Conservation (phyloP, 2,888 invertebrate genomes). For the Flexamia atlantica region DNA sequence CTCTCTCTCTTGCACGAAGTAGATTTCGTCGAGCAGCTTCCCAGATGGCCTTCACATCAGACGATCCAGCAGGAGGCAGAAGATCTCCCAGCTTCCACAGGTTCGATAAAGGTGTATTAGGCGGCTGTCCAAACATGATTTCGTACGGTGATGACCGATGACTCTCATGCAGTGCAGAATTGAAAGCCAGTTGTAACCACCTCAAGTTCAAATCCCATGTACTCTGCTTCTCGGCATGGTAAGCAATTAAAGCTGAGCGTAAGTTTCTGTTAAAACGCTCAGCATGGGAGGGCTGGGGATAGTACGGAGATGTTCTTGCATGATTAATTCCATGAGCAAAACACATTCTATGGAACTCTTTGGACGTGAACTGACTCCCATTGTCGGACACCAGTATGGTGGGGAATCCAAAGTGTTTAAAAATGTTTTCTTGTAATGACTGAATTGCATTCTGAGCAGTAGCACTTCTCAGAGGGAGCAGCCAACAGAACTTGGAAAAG, state of each 20-base stretch:
- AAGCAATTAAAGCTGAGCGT: slow-evolving; percentile 31
- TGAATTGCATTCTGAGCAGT: neutral
- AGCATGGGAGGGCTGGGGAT: slow-evolving; percentile 30
- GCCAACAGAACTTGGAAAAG: neutral
- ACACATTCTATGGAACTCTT: slow-evolving; percentile 27
- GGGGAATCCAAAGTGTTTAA: slow-evolving; percentile 45
- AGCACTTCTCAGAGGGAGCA: neutral
- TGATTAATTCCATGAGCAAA: slow-evolving; percentile 23
- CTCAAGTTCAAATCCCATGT: neutral
- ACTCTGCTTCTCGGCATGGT: slow-evolving; percentile 13
- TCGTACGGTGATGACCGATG: neutral
- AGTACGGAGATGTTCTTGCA: neutral
- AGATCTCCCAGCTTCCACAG: too few relatives aligned
- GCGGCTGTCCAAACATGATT: neutral
- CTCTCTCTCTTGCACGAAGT: too few relatives aligned
- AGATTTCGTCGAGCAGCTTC: too few relatives aligned
- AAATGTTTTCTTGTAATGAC: neutral
- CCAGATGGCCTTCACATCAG: too few relatives aligned
- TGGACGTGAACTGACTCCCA: slow-evolving; percentile 13
- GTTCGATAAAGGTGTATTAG: neutral
- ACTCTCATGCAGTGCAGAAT: slow-evolving; percentile 18
- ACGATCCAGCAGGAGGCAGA: too few relatives aligned
- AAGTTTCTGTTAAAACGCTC: slow-evolving; percentile 33
- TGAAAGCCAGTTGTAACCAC: slow-evolving; percentile 14
- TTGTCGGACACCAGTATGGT: slow-evolving; percentile 48